Percentiles rank a stretch among this genome's conserved stretches.
Conservation (phyloP, 2,113 vertebrate species). For the Talpa occidentalis region DNA sequence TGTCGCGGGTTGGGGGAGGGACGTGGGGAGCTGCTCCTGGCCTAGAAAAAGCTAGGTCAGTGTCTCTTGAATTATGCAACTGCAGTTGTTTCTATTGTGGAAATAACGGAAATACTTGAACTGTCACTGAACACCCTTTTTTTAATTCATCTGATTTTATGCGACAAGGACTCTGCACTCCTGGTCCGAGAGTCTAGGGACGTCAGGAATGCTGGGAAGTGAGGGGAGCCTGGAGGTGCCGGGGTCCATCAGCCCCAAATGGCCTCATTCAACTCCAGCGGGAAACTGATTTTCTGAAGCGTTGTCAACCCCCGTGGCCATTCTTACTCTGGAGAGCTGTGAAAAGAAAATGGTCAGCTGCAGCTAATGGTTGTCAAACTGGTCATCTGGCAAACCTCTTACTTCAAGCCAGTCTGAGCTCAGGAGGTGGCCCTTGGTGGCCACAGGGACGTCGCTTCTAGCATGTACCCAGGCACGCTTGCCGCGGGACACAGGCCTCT, state of each 20-base stretch:
- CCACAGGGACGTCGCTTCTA: background rate
- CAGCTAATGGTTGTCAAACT: background rate
- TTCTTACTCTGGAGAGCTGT: background rate
- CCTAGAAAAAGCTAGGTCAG: background rate
- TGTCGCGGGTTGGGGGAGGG: background rate
- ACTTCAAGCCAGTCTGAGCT: background rate
- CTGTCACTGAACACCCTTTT: background rate
- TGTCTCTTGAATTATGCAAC: background rate
- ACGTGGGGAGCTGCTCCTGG: background rate
- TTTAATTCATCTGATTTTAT: background rate
- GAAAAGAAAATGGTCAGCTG: background rate
- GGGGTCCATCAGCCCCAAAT: background rate
- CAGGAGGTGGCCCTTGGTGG: background rate
- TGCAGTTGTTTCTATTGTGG: rapidly evolving
- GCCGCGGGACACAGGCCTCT: too few species aligned
- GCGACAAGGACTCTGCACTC: too few species aligned
- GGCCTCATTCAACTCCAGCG: background rate
- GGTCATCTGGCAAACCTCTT: too few species aligned
- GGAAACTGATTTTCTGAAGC: background rate
- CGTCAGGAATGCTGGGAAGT: background rate
- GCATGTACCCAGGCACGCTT: too few species aligned
- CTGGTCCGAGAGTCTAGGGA: background rate
- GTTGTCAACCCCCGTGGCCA: background rate
- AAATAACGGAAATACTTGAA: background rate
- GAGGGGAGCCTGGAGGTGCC: background rate